Evolutionary conservation across 2,113 vertebrate genomes (phyloP), one percentile per base, ranked within the genome.

Genomic region (Ochotona princeps): DNA sequence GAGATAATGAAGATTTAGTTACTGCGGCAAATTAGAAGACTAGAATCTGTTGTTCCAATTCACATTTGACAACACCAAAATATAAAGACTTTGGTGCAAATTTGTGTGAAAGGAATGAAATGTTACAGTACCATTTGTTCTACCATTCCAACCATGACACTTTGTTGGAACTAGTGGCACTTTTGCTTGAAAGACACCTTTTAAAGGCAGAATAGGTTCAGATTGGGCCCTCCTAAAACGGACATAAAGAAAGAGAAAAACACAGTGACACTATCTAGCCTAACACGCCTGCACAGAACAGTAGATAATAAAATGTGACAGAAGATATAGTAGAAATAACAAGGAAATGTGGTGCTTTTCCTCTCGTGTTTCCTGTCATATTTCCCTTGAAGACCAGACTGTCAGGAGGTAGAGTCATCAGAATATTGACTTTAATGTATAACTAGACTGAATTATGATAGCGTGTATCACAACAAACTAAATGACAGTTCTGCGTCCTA

Each of bases 381-480:
- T 26, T 79, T 82, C 25, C 54, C 2, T 4, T 70, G 32, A 85
- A 5, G 21, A 47, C 15, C 30, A 83, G 35, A n/a, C 1, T 54
- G 57, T 66, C 54, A 90, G 61, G 28, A 85, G 32, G 15, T 7
- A 57, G 9, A 63, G n/a, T 5, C 67, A 20, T 74, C 14, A 93
- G 72, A 63, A 79, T 38, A 85, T 32, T 61, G 18, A 0, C 38
- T 83, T 81, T 74, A 49, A 51, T 13, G 91, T 51, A 65, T 28
- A 94, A 92, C 51, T 15, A 83, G 26, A 38, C 0, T 92, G 83
- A 94, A 18, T 82, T 65, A 83, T 44, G 61, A 90, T 38, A 32
- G 25, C 76, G 4, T 12, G 8, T 79, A 25, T 82, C 38, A n/a
- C 11, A 67, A 38, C 1, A 86, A 94, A 80, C 73, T 21, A 89